Conservation (phyloP, 1,140 invertebrate genomes). For the Ephestia elutella region DNA sequence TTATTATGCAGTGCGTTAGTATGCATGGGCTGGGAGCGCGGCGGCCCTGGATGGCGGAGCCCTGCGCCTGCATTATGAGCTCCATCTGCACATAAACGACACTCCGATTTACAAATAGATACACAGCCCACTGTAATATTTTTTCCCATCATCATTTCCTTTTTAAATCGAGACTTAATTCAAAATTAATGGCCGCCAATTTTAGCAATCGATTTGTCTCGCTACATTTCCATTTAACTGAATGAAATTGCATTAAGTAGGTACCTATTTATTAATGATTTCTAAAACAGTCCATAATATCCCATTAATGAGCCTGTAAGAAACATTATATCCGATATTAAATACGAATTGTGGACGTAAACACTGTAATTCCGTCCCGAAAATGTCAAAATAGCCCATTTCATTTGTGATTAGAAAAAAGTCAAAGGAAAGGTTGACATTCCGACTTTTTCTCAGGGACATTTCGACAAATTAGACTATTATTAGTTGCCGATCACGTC, state of each 20-base stretch:
- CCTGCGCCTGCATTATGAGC: constrained; percentile 39
- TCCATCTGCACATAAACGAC: constrained; percentile 48
- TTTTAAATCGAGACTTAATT: constrained; percentile 11
- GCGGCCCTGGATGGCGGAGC: constrained; percentile 28
- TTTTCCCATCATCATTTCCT: constrained; percentile 5
- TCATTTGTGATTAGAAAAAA: constrained; percentile 49
- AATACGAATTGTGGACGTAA: constrained; percentile 20
- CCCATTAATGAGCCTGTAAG: constrained; percentile 18
- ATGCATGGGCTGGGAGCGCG: constrained; percentile 66
- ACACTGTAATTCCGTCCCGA: constrained; percentile 28
- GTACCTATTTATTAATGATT: constrained; percentile 14
- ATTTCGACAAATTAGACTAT: constrained; percentile 70
- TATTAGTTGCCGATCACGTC: constrained; percentile 71
- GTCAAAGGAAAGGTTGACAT: constrained; percentile 59
- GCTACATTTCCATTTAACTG: constrained; percentile 4
- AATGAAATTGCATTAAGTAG: constrained; percentile 13
- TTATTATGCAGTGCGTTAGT: constrained; percentile 66
- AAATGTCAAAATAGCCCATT: constrained; percentile 50
- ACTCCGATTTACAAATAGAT: constrained; percentile 42
- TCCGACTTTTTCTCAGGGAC: constrained; percentile 71
- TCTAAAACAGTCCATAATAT: constrained; percentile 18
- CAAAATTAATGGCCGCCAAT: constrained; percentile 3
- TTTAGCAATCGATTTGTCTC: constrained; percentile 7
- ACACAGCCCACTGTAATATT: neutral
- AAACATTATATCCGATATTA: constrained; percentile 15